Percentiles rank a stretch among this genome's conserved stretches.
Conservation (phyloP, 2,113 vertebrate genomes). For the Cercocebus atys region DNA sequence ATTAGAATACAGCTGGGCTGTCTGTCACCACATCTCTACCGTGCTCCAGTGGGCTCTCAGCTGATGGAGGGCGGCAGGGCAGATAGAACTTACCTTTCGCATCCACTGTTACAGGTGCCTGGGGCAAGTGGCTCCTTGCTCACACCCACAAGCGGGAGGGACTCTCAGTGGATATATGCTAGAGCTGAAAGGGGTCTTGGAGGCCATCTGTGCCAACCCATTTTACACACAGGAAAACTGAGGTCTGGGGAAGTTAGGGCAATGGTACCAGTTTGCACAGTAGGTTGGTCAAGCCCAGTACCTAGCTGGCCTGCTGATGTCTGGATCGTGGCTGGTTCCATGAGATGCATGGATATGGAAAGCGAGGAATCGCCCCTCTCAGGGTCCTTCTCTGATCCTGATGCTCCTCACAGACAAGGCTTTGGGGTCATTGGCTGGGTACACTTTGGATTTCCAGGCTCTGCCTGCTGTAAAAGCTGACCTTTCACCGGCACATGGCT, state of each 20-base stretch:
- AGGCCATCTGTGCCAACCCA: not conserved
- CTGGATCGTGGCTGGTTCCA: not conserved
- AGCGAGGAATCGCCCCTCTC: not conserved
- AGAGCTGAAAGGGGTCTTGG: not conserved
- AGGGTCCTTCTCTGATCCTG: not conserved
- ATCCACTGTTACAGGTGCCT: not conserved
- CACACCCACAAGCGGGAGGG: fast-evolving
- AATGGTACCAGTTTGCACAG: not conserved
- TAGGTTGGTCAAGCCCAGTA: not conserved
- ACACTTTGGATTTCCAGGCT: fast-evolving
- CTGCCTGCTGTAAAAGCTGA: not conserved
- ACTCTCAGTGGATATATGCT: not conserved
- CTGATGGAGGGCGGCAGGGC: not conserved
- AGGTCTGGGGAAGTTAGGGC: not conserved
- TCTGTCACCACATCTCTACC: not conserved
- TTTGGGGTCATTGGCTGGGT: not conserved
- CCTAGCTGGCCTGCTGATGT: fast-evolving
- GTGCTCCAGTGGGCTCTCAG: not conserved
- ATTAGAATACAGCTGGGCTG: not conserved
- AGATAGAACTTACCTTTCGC: not conserved
- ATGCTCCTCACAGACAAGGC: not conserved
- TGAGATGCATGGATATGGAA: not conserved
- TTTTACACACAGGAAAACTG: not conserved
- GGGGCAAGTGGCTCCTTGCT: not conserved
- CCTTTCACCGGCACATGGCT: not conserved